A percentile compares a stretch with the other conserved stretches of the same genome.
phyloP scores from a whole-genome alignment of 1,140 invertebrate species.

The Argopecten irradians region DNA sequence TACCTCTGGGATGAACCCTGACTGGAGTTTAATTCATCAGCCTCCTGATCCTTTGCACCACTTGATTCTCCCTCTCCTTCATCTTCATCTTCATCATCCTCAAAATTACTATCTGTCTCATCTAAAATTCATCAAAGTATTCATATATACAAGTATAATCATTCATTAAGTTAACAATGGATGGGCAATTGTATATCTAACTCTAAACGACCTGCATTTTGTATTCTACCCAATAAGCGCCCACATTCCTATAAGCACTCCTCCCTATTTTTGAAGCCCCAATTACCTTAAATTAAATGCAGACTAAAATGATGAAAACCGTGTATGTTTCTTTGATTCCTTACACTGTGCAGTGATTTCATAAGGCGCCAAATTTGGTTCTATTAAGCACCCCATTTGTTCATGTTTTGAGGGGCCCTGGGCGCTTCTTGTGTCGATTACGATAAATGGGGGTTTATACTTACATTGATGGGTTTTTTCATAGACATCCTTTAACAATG shows the following conservation, averaged over 20 bases:
- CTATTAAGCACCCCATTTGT: neutral
- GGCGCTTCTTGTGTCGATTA: neutral
- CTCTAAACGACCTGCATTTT: neutral
- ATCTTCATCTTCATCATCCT: slow-evolving; percentile 43
- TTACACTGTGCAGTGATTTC: neutral
- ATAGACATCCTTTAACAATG: slow-evolving; percentile 65
- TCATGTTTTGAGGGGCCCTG: neutral
- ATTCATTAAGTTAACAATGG: too few relatives aligned
- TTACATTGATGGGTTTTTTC: slow-evolving; percentile 69
- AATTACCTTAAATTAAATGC: too few relatives aligned
- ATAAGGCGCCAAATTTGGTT: neutral
- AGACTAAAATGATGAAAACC: too few relatives aligned
- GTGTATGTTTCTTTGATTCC: neutral
- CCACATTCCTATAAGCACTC: too few relatives aligned
- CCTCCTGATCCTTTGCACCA: slow-evolving; percentile 22
- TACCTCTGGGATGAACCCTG: neutral
- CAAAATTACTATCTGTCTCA: slow-evolving; percentile 66
- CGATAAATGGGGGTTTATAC: slow-evolving; percentile 13
- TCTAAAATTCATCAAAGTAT: too few relatives aligned
- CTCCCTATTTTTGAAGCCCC: too few relatives aligned
- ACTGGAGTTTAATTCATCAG: neutral
- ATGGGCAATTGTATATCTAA: neutral
- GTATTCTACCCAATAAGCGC: too few relatives aligned
- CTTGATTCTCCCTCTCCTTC: neutral
- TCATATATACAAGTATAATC: too few relatives aligned